These are phyloP conservation scores for Lanistes nyassanus DNA, from an alignment of 1,140 invertebrate genomes.

Conservation along the genomic window DNA sequence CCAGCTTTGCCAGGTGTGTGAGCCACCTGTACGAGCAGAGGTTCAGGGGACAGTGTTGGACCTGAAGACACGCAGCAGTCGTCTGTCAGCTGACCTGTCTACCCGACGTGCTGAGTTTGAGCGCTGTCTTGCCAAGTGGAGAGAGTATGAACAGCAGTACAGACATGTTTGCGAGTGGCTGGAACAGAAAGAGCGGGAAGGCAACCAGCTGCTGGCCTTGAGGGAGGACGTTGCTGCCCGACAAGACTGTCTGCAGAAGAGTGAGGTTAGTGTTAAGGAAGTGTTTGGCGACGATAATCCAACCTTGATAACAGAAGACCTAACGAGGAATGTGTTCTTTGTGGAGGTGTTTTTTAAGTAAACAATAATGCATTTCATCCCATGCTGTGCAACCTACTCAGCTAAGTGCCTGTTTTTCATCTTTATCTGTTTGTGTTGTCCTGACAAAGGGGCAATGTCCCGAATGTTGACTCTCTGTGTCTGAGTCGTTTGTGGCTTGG, in stretches of 20 bases:
- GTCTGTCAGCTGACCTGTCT: slow-evolving; percentile 39
- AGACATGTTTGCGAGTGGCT: slow-evolving; percentile 44
- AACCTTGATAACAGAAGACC: no score
- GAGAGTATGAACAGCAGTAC: slow-evolving; percentile 55
- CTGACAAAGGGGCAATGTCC: no score
- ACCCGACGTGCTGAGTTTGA: slow-evolving; percentile 44
- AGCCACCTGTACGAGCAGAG: slow-evolving; percentile 46
- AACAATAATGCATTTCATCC: no score
- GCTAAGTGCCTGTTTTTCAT: no score
- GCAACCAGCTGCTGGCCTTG: slow-evolving; percentile 43
- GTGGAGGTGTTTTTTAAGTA: no score
- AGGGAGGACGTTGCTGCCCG: slow-evolving; percentile 37
- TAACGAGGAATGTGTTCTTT: no score
- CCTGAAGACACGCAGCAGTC: slow-evolving; percentile 46
- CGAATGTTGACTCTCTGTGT: no score
- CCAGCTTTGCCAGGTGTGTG: slow-evolving; percentile 58
- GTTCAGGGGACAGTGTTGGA: slow-evolving; percentile 52
- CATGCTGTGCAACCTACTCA: no score
- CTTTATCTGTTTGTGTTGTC: no score
- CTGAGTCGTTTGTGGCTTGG: no score
- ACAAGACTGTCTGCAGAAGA: slow-evolving; percentile 45
- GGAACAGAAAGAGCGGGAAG: slow-evolving; percentile 51
- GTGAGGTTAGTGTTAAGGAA: slow-evolving; percentile 43
- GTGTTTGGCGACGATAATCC: no score
- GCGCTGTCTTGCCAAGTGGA: slow-evolving; percentile 48